These are phyloP conservation scores for Ctenochaetus hawaiiensis DNA, from an alignment of 2,797 vertebrate species.

Conservation along the genomic window DNA sequence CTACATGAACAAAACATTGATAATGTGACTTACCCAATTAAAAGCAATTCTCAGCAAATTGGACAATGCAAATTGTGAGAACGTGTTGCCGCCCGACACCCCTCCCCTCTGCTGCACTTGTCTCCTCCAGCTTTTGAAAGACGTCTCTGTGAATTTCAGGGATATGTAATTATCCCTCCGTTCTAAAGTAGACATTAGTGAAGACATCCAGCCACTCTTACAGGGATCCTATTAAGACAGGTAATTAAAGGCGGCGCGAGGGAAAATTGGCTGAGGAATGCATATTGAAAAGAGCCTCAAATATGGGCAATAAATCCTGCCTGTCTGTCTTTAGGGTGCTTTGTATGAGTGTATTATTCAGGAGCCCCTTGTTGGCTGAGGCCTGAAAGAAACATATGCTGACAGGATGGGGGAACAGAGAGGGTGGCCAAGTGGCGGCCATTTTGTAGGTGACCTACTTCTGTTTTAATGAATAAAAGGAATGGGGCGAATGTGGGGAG, in stretches of 20 bases:
- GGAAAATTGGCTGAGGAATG: slow-evolving; percentile 69
- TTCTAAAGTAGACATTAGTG: slow-evolving; percentile 76
- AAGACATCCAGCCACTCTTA: slow-evolving; percentile 75
- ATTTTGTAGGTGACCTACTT: slow-evolving; percentile 85
- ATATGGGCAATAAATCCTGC: slow-evolving; percentile 70
- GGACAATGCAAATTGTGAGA: slow-evolving; percentile 53
- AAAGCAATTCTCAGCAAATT: slow-evolving; percentile 69
- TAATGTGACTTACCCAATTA: slow-evolving; percentile 68
- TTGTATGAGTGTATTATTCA: slow-evolving; percentile 76
- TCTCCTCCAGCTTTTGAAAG: slow-evolving; percentile 50
- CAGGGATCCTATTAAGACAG: slow-evolving; percentile 79
- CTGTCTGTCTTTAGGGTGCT: slow-evolving; percentile 71
- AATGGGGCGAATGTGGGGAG: slow-evolving; percentile 33
- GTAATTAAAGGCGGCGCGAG: slow-evolving; percentile 77
- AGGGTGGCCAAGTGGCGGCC: slow-evolving; percentile 74
- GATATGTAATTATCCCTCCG: slow-evolving; percentile 71
- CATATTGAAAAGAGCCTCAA: slow-evolving; percentile 66
- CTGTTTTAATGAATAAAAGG: slow-evolving; percentile 75
- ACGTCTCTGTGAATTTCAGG: slow-evolving; percentile 59
- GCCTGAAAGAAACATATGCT: slow-evolving; percentile 79
- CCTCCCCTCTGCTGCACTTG: slow-evolving; percentile 11
- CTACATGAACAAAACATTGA: slow-evolving; percentile 24
- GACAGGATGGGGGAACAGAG: slow-evolving; percentile 70
- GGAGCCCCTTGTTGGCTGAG: slow-evolving; percentile 71
- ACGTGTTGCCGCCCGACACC: background rate